phyloP scores from a whole-genome alignment of 2,888 invertebrate species.

The Nasonovia ribisnigri region DNA sequence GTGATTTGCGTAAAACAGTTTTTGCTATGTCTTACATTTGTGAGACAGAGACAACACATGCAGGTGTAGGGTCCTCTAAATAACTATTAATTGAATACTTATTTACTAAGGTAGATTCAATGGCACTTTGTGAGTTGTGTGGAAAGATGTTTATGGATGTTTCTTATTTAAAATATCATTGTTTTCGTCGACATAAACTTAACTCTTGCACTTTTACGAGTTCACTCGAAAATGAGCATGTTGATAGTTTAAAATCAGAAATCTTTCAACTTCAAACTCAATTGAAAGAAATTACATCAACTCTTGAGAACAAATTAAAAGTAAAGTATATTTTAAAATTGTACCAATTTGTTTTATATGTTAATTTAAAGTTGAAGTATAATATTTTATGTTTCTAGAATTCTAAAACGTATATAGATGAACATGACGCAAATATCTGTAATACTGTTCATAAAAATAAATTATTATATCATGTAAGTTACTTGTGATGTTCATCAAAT shows the following conservation, averaged over 20 bases:
- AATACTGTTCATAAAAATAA: slow-evolving; percentile 52
- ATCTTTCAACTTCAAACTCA: slow-evolving; percentile 18
- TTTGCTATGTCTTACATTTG: neutral
- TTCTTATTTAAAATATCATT: slow-evolving; percentile 40
- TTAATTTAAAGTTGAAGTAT: neutral
- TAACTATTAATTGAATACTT: neutral
- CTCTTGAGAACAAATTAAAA: neutral
- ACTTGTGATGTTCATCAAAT: neutral
- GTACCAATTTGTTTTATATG: neutral
- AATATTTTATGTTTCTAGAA: slow-evolving; percentile 33
- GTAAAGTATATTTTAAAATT: slow-evolving; percentile 14
- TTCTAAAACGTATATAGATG: neutral
- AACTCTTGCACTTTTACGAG: slow-evolving; percentile 6
- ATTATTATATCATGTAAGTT: slow-evolving; percentile 47
- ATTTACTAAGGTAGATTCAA: slow-evolving; percentile 16
- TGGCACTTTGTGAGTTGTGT: slow-evolving; percentile 47
- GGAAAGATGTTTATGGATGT: slow-evolving; percentile 39
- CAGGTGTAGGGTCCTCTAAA: neutral
- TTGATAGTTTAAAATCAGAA: slow-evolving; percentile 37
- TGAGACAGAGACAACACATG: too few relatives aligned
- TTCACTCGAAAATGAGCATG: neutral
- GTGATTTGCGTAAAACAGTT: too few relatives aligned
- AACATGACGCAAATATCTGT: slow-evolving; percentile 5
- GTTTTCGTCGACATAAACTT: slow-evolving; percentile 33
- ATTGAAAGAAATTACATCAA: neutral